These are phyloP conservation scores for Bimastos eiseni DNA, from an alignment of 2,888 invertebrate genomes.

Conservation along the genomic window DNA sequence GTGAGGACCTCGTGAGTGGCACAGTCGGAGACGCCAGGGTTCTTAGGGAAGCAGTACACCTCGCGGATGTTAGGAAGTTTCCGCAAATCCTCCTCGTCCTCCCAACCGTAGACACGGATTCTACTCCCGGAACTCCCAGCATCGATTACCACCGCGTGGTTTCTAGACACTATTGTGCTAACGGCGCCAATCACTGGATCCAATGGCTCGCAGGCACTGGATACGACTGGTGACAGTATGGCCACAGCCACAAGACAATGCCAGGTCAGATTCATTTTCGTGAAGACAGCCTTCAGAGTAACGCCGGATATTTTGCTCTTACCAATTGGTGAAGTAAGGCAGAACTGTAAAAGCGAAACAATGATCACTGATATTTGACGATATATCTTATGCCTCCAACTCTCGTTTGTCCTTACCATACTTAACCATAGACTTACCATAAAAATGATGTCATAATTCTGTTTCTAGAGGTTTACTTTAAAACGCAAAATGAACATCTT, in stretches of 20 bases:
- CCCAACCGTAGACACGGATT: conserved; percentile 63
- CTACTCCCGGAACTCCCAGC: conserved; percentile 66
- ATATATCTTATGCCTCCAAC: not conserved
- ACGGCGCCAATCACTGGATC: not conserved
- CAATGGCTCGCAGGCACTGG: not conserved
- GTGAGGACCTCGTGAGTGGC: conserved; percentile 18
- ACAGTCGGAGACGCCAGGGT: conserved; percentile 33
- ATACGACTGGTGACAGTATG: not conserved
- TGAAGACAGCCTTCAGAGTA: not conserved
- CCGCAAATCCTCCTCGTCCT: not conserved
- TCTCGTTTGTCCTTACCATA: not conserved
- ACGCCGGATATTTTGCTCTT: not conserved
- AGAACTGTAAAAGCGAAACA: not conserved
- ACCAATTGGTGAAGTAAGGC: not conserved
- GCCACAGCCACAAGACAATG: not conserved
- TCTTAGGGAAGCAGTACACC: conserved; percentile 45
- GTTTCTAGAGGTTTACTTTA: not conserved
- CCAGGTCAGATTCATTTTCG: not conserved
- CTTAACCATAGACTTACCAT: not conserved
- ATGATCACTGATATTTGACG: not conserved
- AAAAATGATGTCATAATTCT: not conserved
- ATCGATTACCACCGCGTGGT: conserved; percentile 63
- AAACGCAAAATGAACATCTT: not conserved
- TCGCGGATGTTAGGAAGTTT: conserved; percentile 35
- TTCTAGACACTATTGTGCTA: not conserved